These are phyloP conservation scores for Ophion ventricosus DNA, from an alignment of 2,888 invertebrate genomes.

Conservation along the genomic window DNA sequence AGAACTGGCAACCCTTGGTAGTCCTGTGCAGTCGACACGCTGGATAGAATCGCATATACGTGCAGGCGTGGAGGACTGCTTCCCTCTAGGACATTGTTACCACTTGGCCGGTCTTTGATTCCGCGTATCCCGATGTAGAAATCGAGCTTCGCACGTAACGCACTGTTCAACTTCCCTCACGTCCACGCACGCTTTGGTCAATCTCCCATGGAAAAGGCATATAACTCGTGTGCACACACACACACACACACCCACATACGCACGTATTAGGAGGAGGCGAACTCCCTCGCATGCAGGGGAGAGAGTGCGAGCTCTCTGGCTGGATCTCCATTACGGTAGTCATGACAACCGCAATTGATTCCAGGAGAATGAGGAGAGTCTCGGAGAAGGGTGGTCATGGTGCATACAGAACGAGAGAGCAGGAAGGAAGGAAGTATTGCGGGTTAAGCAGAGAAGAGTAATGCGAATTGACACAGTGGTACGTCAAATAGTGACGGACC, in stretches of 20 bases:
- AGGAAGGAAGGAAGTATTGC: background rate
- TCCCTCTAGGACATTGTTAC: conserved; percentile 59
- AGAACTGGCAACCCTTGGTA: conserved; percentile 34
- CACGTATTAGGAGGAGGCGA: conserved; percentile 6
- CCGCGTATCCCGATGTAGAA: conserved; percentile 73
- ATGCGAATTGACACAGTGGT: background rate
- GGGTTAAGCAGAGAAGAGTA: conserved; percentile 5
- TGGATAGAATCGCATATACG: background rate
- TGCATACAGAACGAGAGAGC: conserved; percentile 3
- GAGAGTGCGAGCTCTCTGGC: conserved; percentile 72
- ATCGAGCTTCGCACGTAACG: conserved; percentile 55
- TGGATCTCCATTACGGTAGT: conserved; percentile 82
- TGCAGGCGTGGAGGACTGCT: background rate
- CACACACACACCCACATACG: conserved; percentile 26
- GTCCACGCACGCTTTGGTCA: conserved; percentile 74
- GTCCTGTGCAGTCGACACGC: conserved; percentile 34
- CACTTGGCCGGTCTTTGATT: conserved; percentile 77
- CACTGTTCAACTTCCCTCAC: conserved; percentile 54
- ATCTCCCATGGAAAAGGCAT: conserved; percentile 79
- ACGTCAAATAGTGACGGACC: background rate
- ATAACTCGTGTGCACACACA: conserved; percentile 3
- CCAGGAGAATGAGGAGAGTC: conserved; percentile 75
- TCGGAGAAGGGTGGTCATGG: conserved; percentile 39
- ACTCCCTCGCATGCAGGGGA: conserved; percentile 28
- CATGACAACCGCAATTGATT: conserved; percentile 82